phyloP scores from a whole-genome alignment of 2,797 vertebrate genomes.

The Perodicticus potto region DNA sequence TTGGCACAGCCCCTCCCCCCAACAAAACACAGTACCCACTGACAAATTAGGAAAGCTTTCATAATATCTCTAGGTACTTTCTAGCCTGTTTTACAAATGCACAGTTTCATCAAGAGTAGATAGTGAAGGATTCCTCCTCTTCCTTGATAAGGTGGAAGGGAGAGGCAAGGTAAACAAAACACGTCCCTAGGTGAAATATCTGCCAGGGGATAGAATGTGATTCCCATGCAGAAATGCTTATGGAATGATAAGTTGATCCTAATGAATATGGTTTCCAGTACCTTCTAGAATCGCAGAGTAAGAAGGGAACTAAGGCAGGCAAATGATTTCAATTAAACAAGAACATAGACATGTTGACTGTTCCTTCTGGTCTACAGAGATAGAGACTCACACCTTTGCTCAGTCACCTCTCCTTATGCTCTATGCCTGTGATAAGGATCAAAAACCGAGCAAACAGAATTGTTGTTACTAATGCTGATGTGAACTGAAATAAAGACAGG shows the following conservation, averaged over 20 bases:
- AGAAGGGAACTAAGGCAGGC: not conserved
- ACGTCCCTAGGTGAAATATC: not conserved
- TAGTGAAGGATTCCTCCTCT: not conserved
- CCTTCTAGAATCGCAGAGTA: constrained; percentile 28
- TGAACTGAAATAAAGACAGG: not conserved
- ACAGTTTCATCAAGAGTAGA: constrained; percentile 36
- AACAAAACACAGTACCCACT: not conserved
- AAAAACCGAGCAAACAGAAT: not conserved
- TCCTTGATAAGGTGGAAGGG: constrained; percentile 8
- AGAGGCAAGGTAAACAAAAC: not conserved
- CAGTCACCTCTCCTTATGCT: not conserved
- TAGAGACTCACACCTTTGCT: not conserved
- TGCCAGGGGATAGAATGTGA: not conserved
- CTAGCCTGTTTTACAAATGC: constrained; percentile 48
- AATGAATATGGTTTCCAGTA: constrained; percentile 42
- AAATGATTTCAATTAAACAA: constrained; percentile 33
- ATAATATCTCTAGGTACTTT: not conserved
- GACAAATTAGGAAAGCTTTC: constrained; percentile 47
- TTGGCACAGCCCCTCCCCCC: not conserved
- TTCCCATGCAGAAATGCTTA: constrained; percentile 35
- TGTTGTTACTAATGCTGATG: not conserved
- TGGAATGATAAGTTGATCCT: not conserved
- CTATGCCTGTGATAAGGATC: constrained; percentile 17
- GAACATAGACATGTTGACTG: constrained; percentile 22
- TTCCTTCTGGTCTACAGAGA: constrained; percentile 41